phyloP scores from a whole-genome alignment of 2,888 invertebrate species.

The Neoascia interrupta region DNA sequence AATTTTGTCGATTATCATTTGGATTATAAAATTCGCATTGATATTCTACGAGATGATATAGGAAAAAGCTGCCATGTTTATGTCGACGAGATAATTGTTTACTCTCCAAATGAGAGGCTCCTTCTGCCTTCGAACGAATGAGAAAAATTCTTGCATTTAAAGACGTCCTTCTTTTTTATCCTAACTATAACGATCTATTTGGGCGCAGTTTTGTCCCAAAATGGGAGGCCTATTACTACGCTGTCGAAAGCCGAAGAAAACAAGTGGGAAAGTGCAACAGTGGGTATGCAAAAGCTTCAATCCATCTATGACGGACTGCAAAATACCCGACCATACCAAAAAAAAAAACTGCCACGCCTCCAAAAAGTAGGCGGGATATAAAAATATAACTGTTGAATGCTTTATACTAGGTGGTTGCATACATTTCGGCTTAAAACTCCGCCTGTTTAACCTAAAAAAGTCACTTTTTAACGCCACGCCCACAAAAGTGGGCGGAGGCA shows the following conservation, averaged over 20 bases:
- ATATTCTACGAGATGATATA: slow-evolving; percentile 37
- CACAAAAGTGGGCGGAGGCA: no score
- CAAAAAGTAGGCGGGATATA: no score
- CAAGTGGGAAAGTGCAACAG: no score
- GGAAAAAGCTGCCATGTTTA: slow-evolving; percentile 33
- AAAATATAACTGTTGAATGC: no score
- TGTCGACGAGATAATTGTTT: slow-evolving; percentile 15
- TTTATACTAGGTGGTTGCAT: no score
- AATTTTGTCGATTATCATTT: slow-evolving; percentile 13
- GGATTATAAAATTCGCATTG: slow-evolving; percentile 24
- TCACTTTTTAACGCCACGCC: no score
- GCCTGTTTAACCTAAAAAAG: no score
- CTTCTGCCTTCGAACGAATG: slow-evolving; percentile 13
- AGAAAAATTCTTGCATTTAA: slow-evolving; percentile 28
- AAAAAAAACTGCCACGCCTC: no score
- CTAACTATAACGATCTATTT: slow-evolving; percentile 27
- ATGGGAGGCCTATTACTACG: slow-evolving; percentile 18
- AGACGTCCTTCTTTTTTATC: slow-evolving; percentile 34
- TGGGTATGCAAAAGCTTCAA: no score
- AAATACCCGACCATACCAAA: no score
- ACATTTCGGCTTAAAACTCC: no score
- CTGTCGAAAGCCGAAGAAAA: slow-evolving; percentile 15
- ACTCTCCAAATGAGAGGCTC: slow-evolving; percentile 7
- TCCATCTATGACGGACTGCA: no score
- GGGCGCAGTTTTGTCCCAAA: slow-evolving; percentile 10